A percentile compares a stretch with the other conserved stretches of the same genome.
phyloP scores from a whole-genome alignment of 2,113 vertebrate genomes.

The Thermophis baileyi region DNA sequence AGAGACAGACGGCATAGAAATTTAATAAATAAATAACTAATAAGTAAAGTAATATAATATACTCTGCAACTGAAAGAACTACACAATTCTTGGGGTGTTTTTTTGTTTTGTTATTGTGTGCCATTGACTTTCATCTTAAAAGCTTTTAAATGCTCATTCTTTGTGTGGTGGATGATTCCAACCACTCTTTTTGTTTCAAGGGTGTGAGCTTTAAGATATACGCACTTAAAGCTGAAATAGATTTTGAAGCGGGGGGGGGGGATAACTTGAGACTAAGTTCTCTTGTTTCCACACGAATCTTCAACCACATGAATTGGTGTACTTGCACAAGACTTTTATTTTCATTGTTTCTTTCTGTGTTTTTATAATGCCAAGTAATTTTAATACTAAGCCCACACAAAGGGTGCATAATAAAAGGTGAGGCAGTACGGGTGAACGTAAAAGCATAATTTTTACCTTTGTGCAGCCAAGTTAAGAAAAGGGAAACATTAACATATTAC shows the following conservation, averaged over 20 bases:
- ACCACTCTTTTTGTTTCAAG: neutral
- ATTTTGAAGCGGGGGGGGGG: neutral
- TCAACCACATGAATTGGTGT: constrained; percentile 3
- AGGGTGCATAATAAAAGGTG: neutral
- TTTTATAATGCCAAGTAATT: constrained; percentile 37
- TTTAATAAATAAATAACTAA: neutral
- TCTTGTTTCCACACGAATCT: neutral
- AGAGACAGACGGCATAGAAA: neutral
- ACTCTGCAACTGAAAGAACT: neutral
- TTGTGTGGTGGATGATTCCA: neutral
- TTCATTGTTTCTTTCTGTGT: neutral
- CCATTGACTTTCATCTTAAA: neutral
- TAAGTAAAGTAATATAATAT: neutral
- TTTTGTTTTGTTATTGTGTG: neutral
- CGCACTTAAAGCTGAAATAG: neutral
- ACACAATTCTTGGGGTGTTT: neutral
- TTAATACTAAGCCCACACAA: neutral
- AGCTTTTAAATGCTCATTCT: neutral
- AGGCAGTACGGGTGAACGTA: neutral
- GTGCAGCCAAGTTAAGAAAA: neutral
- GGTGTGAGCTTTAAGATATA: neutral
- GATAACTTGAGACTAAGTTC: constrained; percentile 19
- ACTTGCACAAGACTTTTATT: neutral
- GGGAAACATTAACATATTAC: rapidly evolving
- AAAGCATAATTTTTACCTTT: neutral